These are phyloP conservation scores for Trichosurus vulpecula DNA, from an alignment of 2,797 vertebrate genomes.

Conservation along the genomic window DNA sequence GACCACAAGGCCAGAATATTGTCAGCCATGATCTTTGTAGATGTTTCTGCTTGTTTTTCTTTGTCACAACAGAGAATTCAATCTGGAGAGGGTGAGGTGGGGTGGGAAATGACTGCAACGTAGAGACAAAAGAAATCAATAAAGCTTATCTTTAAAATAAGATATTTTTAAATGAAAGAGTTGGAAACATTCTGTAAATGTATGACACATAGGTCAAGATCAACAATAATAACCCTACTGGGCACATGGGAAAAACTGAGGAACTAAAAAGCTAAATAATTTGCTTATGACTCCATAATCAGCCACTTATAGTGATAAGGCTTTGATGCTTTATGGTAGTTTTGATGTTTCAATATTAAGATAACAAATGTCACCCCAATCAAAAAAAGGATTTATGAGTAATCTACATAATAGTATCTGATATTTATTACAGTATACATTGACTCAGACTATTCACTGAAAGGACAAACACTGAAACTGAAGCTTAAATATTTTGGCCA, in stretches of 20 bases:
- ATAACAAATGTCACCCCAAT: slow-evolving; percentile 6
- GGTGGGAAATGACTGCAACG: neutral
- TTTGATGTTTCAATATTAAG: neutral
- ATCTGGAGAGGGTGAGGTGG: neutral
- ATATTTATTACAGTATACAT: neutral
- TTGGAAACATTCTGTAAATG: neutral
- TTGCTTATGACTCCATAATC: neutral
- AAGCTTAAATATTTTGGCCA: neutral
- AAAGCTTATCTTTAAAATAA: neutral
- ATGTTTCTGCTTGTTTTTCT: neutral
- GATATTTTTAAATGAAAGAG: neutral
- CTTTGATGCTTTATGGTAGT: neutral
- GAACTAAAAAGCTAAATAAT: neutral
- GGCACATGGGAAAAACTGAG: slow-evolving; percentile 40
- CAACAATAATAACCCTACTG: slow-evolving; percentile 14
- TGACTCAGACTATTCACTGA: neutral
- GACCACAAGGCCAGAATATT: neutral
- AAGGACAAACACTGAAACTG: neutral
- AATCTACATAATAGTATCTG: slow-evolving; percentile 44
- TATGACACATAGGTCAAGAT: neutral
- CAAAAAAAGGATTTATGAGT: slow-evolving; percentile 23
- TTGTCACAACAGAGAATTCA: neutral
- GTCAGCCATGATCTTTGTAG: neutral
- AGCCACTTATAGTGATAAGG: slow-evolving; percentile 1
- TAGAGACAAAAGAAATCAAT: neutral